These are phyloP conservation scores for Caenorhabditis inopinata DNA, from an alignment of 1,140 invertebrate genomes.

Conservation along the genomic window DNA sequence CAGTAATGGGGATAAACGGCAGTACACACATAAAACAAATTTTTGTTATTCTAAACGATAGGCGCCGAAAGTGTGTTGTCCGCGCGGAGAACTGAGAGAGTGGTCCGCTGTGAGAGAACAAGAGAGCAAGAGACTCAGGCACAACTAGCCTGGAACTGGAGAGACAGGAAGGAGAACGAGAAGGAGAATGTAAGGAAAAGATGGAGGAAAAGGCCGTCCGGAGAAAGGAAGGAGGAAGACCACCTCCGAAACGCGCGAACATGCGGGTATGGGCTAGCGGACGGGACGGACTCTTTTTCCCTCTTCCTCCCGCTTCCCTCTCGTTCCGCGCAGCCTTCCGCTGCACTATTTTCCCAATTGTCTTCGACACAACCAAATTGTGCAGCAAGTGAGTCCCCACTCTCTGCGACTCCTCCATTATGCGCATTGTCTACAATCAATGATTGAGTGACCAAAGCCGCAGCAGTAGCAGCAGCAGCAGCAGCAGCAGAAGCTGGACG, in stretches of 20 bases:
- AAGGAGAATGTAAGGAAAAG: not conserved
- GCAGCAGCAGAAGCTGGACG: not conserved
- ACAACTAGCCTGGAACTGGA: not conserved
- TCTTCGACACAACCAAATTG: slow-evolving; percentile 17
- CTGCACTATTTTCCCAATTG: slow-evolving; percentile 5
- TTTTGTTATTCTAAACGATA: not conserved
- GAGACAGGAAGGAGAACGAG: not conserved
- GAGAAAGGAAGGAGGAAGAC: not conserved
- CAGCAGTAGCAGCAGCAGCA: not conserved
- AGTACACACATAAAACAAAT: not conserved
- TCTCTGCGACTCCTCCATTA: slow-evolving; percentile 14
- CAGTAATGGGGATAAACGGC: slow-evolving; percentile 5
- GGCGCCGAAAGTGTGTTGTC: not conserved
- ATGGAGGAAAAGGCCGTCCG: not conserved
- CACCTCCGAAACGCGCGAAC: slow-evolving; percentile 26
- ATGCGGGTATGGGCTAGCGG: not conserved
- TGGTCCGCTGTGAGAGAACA: not conserved
- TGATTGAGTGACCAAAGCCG: slow-evolving; percentile 28
- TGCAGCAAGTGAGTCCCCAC: not conserved
- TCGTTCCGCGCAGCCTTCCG: not conserved
- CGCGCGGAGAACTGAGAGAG: not conserved
- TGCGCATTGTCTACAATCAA: slow-evolving; percentile 17
- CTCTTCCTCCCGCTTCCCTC: not conserved
- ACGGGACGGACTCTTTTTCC: slow-evolving; percentile 3
- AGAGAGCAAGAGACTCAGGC: not conserved